A percentile compares a stretch with the other conserved stretches of the same genome.
Conservation (phyloP, 2,113 vertebrate genomes). For the Python bivittatus region DNA sequence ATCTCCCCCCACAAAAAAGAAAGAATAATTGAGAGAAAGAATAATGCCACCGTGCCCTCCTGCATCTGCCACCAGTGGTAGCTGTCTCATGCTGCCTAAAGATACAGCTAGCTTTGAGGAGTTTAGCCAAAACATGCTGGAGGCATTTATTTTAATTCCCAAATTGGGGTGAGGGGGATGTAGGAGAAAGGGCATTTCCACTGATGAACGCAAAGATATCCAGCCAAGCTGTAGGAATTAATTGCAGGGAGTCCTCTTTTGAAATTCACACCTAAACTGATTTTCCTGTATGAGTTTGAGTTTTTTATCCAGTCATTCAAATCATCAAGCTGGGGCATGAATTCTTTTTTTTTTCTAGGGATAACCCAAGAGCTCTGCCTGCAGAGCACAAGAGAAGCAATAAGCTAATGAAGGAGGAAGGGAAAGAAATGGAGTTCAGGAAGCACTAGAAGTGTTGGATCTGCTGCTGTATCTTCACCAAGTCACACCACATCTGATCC, state of each 20-base stretch:
- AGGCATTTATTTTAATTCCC: neutral
- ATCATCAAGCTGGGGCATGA: neutral
- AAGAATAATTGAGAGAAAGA: neutral
- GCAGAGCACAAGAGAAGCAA: slow-evolving; percentile 14
- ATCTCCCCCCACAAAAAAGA: neutral
- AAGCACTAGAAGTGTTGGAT: neutral
- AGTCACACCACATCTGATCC: neutral
- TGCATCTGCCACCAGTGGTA: neutral
- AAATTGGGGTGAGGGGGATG: neutral
- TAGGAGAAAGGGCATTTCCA: neutral
- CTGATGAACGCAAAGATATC: neutral
- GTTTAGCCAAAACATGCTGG: neutral
- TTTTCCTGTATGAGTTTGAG: neutral
- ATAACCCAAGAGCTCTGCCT: rapidly evolving
- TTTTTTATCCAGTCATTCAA: neutral
- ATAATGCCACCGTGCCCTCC: neutral
- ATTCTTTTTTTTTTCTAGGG: neutral
- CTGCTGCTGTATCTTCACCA: neutral
- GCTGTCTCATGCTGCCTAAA: neutral
- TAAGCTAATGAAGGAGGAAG: neutral
- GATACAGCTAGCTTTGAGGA: neutral
- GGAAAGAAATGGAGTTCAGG: neutral
- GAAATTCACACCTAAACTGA: neutral
- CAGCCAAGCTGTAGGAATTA: neutral
- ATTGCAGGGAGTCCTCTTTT: neutral